These are phyloP conservation scores for Apotomis capreana DNA, from an alignment of 2,888 invertebrate genomes.

Conservation along the genomic window DNA sequence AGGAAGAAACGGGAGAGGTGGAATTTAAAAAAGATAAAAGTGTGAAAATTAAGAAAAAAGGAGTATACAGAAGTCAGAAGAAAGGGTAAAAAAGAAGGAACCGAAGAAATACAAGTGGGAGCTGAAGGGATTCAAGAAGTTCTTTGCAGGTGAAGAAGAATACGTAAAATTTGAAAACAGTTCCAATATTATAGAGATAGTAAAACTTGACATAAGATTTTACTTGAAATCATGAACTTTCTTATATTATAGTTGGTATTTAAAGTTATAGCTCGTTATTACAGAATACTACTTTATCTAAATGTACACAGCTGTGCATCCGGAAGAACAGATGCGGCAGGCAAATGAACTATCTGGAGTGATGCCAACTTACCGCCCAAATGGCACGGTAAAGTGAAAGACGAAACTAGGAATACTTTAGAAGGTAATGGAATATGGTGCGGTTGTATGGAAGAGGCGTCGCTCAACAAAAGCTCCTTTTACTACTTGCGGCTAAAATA, in stretches of 20 bases:
- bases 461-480: too few species aligned
- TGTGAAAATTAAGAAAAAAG: constrained; percentile 19
- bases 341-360: constrained; percentile 66
- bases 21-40: constrained; percentile 20
- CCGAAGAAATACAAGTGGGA: constrained; percentile 34
- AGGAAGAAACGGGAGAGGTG: not conserved
- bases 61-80: not conserved
- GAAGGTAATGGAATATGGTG: not conserved
- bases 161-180: constrained; percentile 36
- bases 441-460: too few species aligned
- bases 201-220: too few species aligned
- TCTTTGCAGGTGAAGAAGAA: constrained; percentile 35
- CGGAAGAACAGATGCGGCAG: constrained; percentile 61
- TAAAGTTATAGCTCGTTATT: not conserved
- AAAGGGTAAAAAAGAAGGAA: not conserved
- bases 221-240: too few species aligned
- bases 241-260: too few species aligned
- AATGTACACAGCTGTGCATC: constrained; percentile 49
- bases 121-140: constrained; percentile 31
- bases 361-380: constrained; percentile 56
- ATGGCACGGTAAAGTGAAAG: constrained; percentile 39
- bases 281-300: too few species aligned
- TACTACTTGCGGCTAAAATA: too few species aligned
- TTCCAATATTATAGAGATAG: constrained; percentile 15
- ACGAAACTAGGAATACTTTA: constrained; percentile 26